phyloP scores from a whole-genome alignment of 2,888 invertebrate species.

The Lycia hirtaria region DNA sequence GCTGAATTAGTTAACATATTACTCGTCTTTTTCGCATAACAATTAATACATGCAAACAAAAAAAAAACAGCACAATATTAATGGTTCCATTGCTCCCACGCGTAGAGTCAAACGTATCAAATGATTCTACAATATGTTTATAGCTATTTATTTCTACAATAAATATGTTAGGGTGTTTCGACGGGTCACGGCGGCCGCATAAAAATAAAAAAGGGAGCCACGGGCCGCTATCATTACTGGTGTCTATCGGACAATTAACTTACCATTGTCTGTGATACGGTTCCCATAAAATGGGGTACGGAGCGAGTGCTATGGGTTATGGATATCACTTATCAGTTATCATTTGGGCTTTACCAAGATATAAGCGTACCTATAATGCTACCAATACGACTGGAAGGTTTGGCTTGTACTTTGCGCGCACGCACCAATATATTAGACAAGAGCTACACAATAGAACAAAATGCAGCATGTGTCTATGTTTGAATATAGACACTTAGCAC shows the following conservation, averaged over 20 bases:
- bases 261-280: constrained; percentile 71
- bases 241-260: constrained; percentile 82
- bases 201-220: constrained; percentile 61
- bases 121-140: constrained; percentile 77
- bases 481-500: too few species aligned
- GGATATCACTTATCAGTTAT: constrained; percentile 15
- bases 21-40: too few species aligned
- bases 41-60: background rate
- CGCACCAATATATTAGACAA: too few species aligned
- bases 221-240: constrained; percentile 67
- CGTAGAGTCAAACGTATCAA: constrained; percentile 69
- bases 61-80: constrained; percentile 34
- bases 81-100: constrained; percentile 64
- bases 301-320: constrained; percentile 10
- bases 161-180: constrained; percentile 71
- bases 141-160: constrained; percentile 75
- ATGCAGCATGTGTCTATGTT: too few species aligned
- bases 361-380: too few species aligned
- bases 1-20: too few species aligned
- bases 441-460: too few species aligned
- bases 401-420: too few species aligned
- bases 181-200: constrained; percentile 72
- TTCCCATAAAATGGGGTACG: constrained; percentile 74
- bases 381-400: too few species aligned
- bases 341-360: too few species aligned